Evolutionary conservation across 2,888 invertebrate genomes (phyloP).

Genomic region (Uropetala carovei): DNA sequence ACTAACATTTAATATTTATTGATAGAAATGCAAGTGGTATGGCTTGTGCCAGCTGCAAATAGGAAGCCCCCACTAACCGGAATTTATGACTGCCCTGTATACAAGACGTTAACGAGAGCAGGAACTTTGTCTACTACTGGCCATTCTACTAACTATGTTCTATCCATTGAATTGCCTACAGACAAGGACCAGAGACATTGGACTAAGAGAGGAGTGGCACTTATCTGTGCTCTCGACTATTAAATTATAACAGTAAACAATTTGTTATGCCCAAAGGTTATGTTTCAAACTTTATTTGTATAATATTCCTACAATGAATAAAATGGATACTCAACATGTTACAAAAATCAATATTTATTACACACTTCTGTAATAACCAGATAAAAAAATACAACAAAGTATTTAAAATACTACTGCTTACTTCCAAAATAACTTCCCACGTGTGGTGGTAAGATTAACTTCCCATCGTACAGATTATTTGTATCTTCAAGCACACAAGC

Average conservation of each 20-base stretch:
- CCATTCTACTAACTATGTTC: conserved; percentile 83
- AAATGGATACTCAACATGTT: too few species aligned
- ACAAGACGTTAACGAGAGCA: conserved; percentile 81
- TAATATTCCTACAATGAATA: too few species aligned
- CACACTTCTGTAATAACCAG: too few species aligned
- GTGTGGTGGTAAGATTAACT: conserved; percentile 2
- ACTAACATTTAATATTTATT: conserved; percentile 60
- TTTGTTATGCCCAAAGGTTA: too few species aligned
- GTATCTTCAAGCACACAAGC: conserved; percentile 83
- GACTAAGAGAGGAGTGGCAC: conserved; percentile 81
- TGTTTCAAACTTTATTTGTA: too few species aligned
- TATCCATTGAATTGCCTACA: conserved; percentile 80
- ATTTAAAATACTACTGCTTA: too few species aligned
- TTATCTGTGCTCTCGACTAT: conserved; percentile 78
- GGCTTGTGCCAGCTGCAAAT: conserved; percentile 82
- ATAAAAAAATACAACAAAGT: too few species aligned
- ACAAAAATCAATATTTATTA: too few species aligned
- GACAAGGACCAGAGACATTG: conserved; percentile 78
- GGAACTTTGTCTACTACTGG: conserved; percentile 83
- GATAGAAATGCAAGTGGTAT: conserved; percentile 83
- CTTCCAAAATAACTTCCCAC: background rate
- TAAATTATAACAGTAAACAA: conserved; percentile 70
- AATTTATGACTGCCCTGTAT: conserved; percentile 81
- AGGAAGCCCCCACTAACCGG: conserved; percentile 76
- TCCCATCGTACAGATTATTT: background rate